Evolutionary conservation across 2,113 vertebrate genomes (phyloP).

Genomic region (Grus americana): DNA sequence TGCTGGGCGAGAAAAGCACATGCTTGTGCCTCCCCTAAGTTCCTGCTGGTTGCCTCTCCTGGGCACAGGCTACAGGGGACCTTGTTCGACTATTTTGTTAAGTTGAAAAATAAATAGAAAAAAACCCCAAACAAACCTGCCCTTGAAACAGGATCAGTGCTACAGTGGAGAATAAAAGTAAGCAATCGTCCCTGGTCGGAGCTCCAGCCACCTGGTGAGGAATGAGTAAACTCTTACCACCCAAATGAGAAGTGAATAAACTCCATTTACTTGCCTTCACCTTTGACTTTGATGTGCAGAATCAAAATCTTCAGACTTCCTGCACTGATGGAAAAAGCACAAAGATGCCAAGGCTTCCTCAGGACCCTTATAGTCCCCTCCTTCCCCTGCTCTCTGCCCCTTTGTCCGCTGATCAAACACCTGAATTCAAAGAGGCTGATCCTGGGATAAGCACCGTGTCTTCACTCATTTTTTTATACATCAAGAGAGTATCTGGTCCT

Average conservation of each 20-base stretch:
- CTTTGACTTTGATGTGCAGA: neutral
- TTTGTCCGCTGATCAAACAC: neutral
- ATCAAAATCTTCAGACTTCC: neutral
- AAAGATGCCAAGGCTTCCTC: neutral
- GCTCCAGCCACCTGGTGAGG: neutral
- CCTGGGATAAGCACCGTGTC: neutral
- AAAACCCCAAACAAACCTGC: neutral
- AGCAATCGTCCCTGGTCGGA: neutral
- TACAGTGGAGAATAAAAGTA: neutral
- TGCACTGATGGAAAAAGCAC: neutral
- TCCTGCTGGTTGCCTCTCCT: neutral
- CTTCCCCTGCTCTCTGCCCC: neutral
- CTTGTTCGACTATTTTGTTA: neutral
- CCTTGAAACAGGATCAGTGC: neutral
- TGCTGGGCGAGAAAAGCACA: rapidly evolving
- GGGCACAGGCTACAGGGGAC: neutral
- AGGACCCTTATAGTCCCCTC: neutral
- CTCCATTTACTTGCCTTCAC: neutral
- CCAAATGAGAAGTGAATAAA: neutral
- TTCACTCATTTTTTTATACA: constrained; percentile 16
- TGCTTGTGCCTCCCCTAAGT: neutral
- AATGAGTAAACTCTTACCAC: neutral
- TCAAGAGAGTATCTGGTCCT: neutral
- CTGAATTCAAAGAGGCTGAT: neutral
- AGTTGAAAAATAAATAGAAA: neutral